Conservation (phyloP, 30 jellyfish, hydroid and myxozoan species). For the Aurelia sp. region DNA sequence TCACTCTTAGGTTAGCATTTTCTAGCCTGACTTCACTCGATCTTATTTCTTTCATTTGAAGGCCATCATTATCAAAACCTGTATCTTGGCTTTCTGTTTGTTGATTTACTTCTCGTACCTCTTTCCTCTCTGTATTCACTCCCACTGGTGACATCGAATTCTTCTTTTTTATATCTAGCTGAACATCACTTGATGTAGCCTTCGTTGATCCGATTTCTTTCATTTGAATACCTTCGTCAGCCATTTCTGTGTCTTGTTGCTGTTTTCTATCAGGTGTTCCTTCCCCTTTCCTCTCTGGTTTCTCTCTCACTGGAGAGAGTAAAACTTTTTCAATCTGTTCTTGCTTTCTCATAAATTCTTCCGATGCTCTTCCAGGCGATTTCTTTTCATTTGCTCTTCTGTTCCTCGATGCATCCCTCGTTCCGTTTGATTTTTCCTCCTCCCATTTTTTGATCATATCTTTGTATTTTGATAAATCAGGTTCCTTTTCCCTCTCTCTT, state of each 20-base stretch:
- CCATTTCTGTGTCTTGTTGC: not conserved
- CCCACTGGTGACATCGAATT: not conserved
- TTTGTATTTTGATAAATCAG: slow-evolving; percentile 24
- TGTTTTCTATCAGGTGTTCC: not conserved
- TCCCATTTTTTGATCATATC: not conserved
- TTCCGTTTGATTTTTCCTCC: not conserved
- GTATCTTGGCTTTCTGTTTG: not conserved
- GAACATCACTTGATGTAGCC: not conserved
- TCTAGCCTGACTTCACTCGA: no score
- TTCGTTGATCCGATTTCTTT: not conserved
- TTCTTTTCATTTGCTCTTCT: not conserved
- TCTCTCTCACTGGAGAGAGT: slow-evolving; percentile 50
- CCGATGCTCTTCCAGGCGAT: not conserved
- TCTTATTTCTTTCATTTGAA: no score
- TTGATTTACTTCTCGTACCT: not conserved
- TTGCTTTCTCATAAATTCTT: not conserved
- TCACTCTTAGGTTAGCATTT: no score
- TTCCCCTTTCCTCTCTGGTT: not conserved
- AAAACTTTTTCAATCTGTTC: slow-evolving; percentile 32
- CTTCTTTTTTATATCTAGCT: not conserved
- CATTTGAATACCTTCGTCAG: not conserved
- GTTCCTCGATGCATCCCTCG: not conserved
- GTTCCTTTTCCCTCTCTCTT: slow-evolving; percentile 22
- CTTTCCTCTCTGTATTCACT: not conserved
- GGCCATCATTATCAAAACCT: no score